Percentiles rank a stretch among this genome's conserved stretches.
Conservation (phyloP, 2,797 vertebrate genomes). For the Halcyon smyrnensis region DNA sequence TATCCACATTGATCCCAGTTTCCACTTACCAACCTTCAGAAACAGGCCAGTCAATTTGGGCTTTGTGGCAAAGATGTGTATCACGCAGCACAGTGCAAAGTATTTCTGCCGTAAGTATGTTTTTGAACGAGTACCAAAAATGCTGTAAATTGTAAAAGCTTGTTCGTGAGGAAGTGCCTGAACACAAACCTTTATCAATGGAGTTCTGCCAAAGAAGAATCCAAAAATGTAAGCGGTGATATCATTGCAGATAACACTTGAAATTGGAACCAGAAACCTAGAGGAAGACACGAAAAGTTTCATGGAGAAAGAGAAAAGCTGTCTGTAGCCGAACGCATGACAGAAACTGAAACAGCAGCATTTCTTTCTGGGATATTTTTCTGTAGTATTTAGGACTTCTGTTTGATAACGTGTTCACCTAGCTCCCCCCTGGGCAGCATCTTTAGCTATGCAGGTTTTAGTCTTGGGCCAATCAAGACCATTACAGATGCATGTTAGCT, state of each 20-base stretch:
- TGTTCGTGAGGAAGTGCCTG: background rate
- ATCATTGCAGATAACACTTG: constrained; percentile 97
- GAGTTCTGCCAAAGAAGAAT: constrained; percentile 98
- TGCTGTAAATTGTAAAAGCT: background rate
- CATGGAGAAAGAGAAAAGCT: background rate
- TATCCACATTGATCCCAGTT: background rate
- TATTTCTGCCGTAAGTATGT: background rate
- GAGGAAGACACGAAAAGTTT: constrained; percentile 27
- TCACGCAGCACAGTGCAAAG: background rate
- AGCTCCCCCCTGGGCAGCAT: background rate
- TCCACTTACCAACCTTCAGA: background rate
- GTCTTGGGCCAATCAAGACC: background rate
- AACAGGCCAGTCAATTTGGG: background rate
- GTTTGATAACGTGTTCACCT: background rate
- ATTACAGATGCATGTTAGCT: background rate
- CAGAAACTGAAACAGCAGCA: background rate
- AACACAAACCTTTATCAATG: constrained; percentile 91
- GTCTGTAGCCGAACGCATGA: background rate
- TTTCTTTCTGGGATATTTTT: background rate
- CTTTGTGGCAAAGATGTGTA: background rate
- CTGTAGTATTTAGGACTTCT: background rate
- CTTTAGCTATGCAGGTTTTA: background rate
- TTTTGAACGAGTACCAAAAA: background rate
- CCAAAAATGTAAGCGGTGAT: constrained; percentile 97
- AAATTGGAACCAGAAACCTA: constrained; percentile 98